Evolutionary conservation across 2,113 vertebrate genomes (phyloP).

Genomic region (Podarcis cretensis): DNA sequence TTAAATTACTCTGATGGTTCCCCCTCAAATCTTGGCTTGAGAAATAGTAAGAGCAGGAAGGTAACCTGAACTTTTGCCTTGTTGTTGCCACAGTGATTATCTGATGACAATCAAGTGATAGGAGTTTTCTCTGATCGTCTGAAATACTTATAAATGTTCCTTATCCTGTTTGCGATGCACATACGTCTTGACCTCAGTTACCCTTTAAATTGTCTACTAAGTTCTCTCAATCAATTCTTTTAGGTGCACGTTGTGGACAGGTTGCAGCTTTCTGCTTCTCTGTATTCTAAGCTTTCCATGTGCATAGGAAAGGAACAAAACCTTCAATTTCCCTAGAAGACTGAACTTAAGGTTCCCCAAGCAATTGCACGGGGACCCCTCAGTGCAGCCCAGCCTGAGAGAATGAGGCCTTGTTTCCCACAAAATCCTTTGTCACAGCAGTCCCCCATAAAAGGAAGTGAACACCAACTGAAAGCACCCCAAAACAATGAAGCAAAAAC

Average conservation of each 20-base stretch:
- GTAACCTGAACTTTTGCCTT: conserved; percentile 50
- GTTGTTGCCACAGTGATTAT: conserved; percentile 63
- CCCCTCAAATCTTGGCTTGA: conserved; percentile 45
- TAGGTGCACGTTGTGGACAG: not conserved
- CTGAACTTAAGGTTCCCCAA: not conserved
- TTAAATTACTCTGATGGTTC: conserved; percentile 55
- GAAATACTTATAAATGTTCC: conserved; percentile 63
- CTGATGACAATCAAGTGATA: conserved; percentile 9
- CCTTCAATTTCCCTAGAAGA: too few species aligned
- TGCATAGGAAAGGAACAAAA: not conserved
- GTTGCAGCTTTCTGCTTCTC: not conserved
- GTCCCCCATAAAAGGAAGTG: not conserved
- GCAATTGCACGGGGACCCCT: not conserved
- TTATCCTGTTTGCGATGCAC: conserved; percentile 35
- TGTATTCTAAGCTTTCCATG: not conserved
- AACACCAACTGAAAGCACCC: too few species aligned
- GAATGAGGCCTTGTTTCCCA: not conserved
- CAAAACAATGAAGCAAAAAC: not conserved
- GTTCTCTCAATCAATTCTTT: too few species aligned
- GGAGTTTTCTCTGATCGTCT: conserved; percentile 61
- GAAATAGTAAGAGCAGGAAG: conserved; percentile 43
- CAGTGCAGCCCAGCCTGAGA: not conserved
- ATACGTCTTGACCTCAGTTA: conserved; percentile 41
- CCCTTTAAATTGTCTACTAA: too few species aligned
- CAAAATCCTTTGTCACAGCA: not conserved